Conservation (phyloP, 2,113 vertebrate genomes). For the Pangasianodon gigas region DNA sequence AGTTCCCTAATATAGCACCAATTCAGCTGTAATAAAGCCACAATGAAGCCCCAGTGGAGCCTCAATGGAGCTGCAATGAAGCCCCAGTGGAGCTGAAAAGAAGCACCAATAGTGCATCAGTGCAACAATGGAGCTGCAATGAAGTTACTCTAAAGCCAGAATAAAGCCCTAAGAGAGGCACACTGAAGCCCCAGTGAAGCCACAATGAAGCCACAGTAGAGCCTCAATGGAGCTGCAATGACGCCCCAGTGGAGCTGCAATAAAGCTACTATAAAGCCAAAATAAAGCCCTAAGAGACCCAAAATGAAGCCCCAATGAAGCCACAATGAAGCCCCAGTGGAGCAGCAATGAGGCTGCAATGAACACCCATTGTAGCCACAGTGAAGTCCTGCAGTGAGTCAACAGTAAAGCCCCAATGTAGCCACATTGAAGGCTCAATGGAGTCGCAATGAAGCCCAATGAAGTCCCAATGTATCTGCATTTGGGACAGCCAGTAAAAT, state of each 20-base stretch:
- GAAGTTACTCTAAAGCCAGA: background rate
- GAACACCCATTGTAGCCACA: background rate
- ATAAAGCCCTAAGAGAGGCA: background rate
- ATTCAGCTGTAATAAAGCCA: background rate
- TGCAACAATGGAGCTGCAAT: too few species aligned
- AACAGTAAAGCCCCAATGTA: background rate
- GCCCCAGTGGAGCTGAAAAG: background rate
- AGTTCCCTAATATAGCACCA: background rate
- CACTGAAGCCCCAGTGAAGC: background rate
- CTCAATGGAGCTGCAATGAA: background rate
- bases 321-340: background rate
- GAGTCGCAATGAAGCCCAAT: background rate
- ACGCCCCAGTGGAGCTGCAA: background rate
- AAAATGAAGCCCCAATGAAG: background rate
- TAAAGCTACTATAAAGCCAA: too few species aligned
- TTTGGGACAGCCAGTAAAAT: background rate
- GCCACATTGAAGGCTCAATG: background rate
- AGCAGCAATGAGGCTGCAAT: background rate
- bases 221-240: background rate
- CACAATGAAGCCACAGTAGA: background rate
- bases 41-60: background rate
- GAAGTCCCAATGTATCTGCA: background rate
- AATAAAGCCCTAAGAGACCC: background rate
- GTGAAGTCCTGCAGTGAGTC: background rate
- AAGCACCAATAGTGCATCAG: background rate